Percentiles rank a stretch among this genome's conserved stretches.
Evolutionary conservation across 2,888 invertebrate species (phyloP).

Genomic region (Eupithecia exiguata): DNA sequence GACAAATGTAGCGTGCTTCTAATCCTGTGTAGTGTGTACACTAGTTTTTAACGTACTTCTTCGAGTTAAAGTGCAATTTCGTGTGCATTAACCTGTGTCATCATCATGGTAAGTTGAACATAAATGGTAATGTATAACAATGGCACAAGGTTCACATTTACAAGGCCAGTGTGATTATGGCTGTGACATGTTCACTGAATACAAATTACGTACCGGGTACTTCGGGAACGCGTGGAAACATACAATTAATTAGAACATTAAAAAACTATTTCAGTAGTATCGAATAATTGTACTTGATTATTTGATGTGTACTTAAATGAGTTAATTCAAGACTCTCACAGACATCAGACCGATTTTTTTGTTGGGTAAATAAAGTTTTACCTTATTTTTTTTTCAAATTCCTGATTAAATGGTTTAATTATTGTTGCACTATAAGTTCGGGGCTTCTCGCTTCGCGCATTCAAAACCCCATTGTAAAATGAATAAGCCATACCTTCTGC

Average conservation of each 20-base stretch:
- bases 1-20: neutral
- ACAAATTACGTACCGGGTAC: conserved; percentile 73
- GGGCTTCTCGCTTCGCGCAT: neutral
- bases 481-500: neutral
- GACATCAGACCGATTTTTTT: neutral
- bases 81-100: neutral
- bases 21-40: neutral
- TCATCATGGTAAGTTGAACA: neutral
- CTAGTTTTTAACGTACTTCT: neutral
- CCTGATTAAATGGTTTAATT: neutral
- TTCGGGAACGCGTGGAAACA: conserved; percentile 62
- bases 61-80: neutral
- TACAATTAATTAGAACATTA: conserved; percentile 45
- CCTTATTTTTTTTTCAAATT: neutral
- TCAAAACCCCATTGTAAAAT: neutral
- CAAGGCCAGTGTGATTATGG: conserved; percentile 37
- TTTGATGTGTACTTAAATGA: neutral
- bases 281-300: too few species aligned
- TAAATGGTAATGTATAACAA: conserved; percentile 20
- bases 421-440: neutral
- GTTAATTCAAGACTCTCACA: neutral
- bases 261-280: neutral
- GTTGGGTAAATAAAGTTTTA: neutral
- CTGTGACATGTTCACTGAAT: conserved; percentile 47
- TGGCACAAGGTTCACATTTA: conserved; percentile 12